Evolutionary conservation across 2,113 vertebrate genomes (phyloP), one percentile per base, ranked within the genome.

Genomic region (Grantiella picta): DNA sequence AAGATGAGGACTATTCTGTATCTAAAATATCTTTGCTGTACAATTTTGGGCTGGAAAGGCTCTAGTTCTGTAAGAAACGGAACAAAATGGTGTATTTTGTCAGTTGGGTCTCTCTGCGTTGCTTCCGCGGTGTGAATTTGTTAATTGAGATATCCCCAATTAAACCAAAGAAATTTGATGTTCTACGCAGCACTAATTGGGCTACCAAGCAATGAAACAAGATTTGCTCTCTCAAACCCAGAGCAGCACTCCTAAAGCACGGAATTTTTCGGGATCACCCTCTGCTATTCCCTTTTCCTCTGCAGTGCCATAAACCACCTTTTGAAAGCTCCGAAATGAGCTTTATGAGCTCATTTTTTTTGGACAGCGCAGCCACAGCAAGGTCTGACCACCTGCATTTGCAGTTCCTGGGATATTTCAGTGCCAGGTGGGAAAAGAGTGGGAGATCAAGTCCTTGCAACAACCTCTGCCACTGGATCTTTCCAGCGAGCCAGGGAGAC

Each of bases 391-490:
- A 83, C 88, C 65, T 94, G 75, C 4, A 0, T 65, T 75, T 90
- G 44, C 21, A 68, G 77, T 72, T 95, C 76, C 29, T 61, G 61
- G 77, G 66, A 53, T 59, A 35, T 38, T 40, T 65, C 45, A n/a
- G 84, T 68, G 84, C 86, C 92, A 94, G 87, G 93, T 95, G 89
- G 89, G 65, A 45, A 80, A 65, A 64, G 64, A 73, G 66, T 73
- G 60, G 66, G 85, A 79, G 85, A 72, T 52, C 0, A 13, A 77
- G 82, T 86, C 92, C 90, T 94, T 77, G 70, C 31, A 53, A 52
- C 49, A 78, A 90, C 82, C 79, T 93, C 87, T 71, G 82, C 93
- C 76, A 93, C 70, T 78, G 92, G 33, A 76, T 85, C 78, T 69
- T 47, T 15, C 14, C 40, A 78, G 77, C 77, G 35, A 91, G 91